Evolutionary conservation across 2,888 invertebrate genomes (phyloP), one percentile per base, ranked within the genome.

Genomic region (Lasius fuliginosus): DNA sequence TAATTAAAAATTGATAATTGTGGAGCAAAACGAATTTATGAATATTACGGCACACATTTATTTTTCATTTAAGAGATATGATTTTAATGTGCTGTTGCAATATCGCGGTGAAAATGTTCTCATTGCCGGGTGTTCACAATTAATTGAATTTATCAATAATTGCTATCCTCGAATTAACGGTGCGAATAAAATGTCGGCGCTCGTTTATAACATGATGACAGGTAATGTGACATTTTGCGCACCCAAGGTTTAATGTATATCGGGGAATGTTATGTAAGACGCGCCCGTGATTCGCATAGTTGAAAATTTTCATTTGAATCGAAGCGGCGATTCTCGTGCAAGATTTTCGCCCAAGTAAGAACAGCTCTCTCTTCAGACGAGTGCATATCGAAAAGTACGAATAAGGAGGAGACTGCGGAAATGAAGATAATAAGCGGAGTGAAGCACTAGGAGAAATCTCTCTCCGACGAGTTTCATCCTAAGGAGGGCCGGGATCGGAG

Each of bases 371-470:
- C 42, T 36, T 15, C 36, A 65, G 79, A 46, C 69, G 46, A 79
- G 23, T 79, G 71, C 71, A 60, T 81, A 81, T 81, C 60, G 36
- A 42, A 60, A 49, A 36, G 71, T 27, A 81, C 33, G 71, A 42
- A 81, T 71, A 71, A 69, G 71, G 42, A 81, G 18, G 49, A 81
- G 46, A 8, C 69, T 23, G 60, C 27, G 79, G 79, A 81, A 81
- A 81, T 81, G 79, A 81, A 81, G 79, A 81, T 81, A 81, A 81
- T 71, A 81, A 71, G 79, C 60, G 9, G 71, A 81, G 71, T 36
- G 71, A 81, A 71, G 60, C 33, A 46, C 79, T 62, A 49, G 71
- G 23, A 69, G 23, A 69, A 36, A 81, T 69, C 49, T 71, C 30
- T 67, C 27, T 46, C 18, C 69, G 58, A 30, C 56, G 58, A 81